A percentile compares a stretch with the other conserved stretches of the same genome.
Evolutionary conservation across 2,797 vertebrate genomes (phyloP).

Genomic region (Botia almorhae): DNA sequence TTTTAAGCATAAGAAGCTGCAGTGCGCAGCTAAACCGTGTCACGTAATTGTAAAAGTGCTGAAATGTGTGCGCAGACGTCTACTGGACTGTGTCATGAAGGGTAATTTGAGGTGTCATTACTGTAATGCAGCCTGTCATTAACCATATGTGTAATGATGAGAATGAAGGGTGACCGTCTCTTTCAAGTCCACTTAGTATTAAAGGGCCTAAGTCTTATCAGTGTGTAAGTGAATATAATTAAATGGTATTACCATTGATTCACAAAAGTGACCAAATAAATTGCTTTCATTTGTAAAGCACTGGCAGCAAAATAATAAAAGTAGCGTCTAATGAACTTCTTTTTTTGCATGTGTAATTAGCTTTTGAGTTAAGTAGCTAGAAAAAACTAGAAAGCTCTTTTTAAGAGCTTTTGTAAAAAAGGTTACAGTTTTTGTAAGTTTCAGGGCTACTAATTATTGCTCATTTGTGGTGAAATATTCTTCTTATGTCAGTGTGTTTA

Average conservation of each 20-base stretch:
- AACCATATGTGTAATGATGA: conserved; percentile 34
- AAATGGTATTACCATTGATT: background rate
- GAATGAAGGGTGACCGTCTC: conserved; percentile 14
- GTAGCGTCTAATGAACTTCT: background rate
- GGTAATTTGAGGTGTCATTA: conserved; percentile 38
- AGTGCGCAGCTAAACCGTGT: background rate
- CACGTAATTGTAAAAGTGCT: background rate
- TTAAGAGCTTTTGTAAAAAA: background rate
- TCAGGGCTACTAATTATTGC: background rate
- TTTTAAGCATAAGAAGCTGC: background rate
- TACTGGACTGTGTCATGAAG: conserved; percentile 27
- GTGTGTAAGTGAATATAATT: background rate
- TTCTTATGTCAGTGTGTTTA: background rate
- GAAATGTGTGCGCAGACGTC: conserved; percentile 22
- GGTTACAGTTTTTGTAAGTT: background rate
- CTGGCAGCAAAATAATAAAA: background rate
- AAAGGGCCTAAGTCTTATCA: background rate
- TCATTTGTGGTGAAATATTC: background rate
- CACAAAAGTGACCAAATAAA: background rate
- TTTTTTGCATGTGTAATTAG: background rate
- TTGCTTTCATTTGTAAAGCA: conserved; percentile 11
- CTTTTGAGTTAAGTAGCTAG: background rate
- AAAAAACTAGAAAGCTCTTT: background rate
- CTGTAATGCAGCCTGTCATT: conserved; percentile 35
- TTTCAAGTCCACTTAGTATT: conserved; percentile 16